A percentile compares a stretch with the other conserved stretches of the same genome.
Evolutionary conservation across 2,888 invertebrate species (phyloP).

Genomic region (Diplolepis rosae): DNA sequence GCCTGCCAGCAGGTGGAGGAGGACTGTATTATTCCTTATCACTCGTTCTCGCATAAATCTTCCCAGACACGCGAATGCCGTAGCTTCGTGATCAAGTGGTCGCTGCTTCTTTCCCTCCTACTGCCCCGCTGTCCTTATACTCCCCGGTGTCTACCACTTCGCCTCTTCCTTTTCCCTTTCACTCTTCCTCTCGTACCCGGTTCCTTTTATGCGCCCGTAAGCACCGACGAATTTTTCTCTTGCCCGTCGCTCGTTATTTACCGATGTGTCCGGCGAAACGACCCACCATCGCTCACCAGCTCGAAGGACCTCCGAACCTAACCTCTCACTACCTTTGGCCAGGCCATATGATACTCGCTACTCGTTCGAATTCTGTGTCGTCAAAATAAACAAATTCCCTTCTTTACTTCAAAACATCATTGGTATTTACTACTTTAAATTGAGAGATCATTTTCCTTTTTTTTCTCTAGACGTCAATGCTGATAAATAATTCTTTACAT

Average conservation of each 20-base stretch:
- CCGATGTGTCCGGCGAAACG: slow-evolving; percentile 45
- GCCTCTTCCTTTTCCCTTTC: slow-evolving; percentile 32
- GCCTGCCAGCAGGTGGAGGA: slow-evolving; percentile 62
- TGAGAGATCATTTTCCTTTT: background rate
- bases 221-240: slow-evolving; percentile 47
- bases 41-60: slow-evolving; percentile 62
- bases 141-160: slow-evolving; percentile 27
- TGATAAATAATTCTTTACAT: background rate
- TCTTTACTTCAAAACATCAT: background rate
- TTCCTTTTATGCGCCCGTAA: slow-evolving; percentile 38
- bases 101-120: slow-evolving; percentile 35
- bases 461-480: background rate
- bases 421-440: background rate
- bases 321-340: slow-evolving; percentile 27
- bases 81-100: slow-evolving; percentile 47
- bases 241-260: slow-evolving; percentile 43
- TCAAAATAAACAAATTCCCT: background rate
- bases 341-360: background rate
- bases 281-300: slow-evolving; percentile 42
- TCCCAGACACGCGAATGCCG: slow-evolving; percentile 56
- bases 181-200: slow-evolving; percentile 25
- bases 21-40: slow-evolving; percentile 67
- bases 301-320: slow-evolving; percentile 30
- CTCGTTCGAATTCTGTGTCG: background rate
- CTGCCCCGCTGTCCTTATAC: slow-evolving; percentile 16